Percentiles rank a stretch among this genome's conserved stretches.
These are phyloP conservation scores for Sciurus vulgaris DNA, from an alignment of 2,797 vertebrate genomes.

Conservation along the genomic window DNA sequence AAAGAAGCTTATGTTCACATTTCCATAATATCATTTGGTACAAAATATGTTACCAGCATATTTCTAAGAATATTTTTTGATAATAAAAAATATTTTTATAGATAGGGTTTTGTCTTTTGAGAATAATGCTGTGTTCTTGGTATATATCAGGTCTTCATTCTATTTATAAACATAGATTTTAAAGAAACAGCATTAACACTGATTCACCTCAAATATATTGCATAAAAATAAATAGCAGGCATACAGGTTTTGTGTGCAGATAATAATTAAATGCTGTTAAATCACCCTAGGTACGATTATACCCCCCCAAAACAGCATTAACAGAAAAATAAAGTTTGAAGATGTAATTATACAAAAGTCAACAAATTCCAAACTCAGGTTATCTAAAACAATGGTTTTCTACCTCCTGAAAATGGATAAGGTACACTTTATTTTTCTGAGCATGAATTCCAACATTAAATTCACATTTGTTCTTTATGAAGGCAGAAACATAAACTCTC, in stretches of 20 bases:
- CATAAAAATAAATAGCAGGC: constrained; percentile 10
- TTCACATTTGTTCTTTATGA: background rate
- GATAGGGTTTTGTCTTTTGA: background rate
- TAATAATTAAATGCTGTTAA: constrained; percentile 30
- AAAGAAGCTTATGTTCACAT: background rate
- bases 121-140: background rate
- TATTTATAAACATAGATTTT: background rate
- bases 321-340: background rate
- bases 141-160: background rate
- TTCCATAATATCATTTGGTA: background rate
- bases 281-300: background rate
- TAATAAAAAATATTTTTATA: background rate
- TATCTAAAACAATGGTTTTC: background rate
- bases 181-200: constrained; percentile 40
- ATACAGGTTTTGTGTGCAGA: background rate
- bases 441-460: background rate
- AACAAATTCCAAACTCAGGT: background rate
- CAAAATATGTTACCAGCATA: background rate
- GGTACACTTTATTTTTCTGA: background rate
- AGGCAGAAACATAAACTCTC: too few relatives aligned
- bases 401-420: background rate
- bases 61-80: background rate
- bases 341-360: background rate
- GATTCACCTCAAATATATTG: background rate
- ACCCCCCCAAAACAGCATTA: background rate